Base-by-base conservation (phyloP, 2,113 vertebrate species). In the Ophthalmolycus amberensis region DNA sequence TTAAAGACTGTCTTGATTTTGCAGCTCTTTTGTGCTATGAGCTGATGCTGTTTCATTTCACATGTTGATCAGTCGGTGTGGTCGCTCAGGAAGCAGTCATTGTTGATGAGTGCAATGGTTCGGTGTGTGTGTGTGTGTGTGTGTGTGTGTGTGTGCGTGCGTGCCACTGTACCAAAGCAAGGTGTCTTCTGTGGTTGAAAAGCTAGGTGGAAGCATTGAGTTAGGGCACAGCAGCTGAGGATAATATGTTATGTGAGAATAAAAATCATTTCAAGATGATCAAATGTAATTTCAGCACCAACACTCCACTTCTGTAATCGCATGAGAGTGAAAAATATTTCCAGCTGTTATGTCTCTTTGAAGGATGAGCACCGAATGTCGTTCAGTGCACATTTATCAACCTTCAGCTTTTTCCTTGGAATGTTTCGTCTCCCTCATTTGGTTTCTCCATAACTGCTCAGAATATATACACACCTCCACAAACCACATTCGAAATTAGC, bases 141-240 rank as follows among this genome's bases (percentile, higher is more conserved):
- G 66, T 71, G 34, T 34, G n/a, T 25, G 70, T 71, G 63, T 37
- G 70, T 64, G 27, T 63, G 37, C n/a, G 62, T n/a, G 73, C 69
- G 25, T 62, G 6, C 68, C 29, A 71, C 32, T 62, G 50, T 71
- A 71, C 46, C 50, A 77, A 67, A 81, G 48, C 65, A 89, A 87
- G 83, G 80, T 92, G 94, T 90, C 91, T 88, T 93, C 89, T 90
- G 76, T 83, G 77, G 63, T 71, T 74, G 84, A 71, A 88, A 88
- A 93, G 92, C 93, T 91, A 90, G 92, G 87, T 93, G 92, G 92
- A 92, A 91, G 90, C 86, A 87, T 89, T 90, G 92, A 92, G 90
- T 93, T 87, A 75, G 70, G 86, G 75, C 88, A 54, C 44, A 48
- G 60, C 62, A 75, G 68, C 56, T 16, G 8, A 66, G 42, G 66